Conservation (phyloP, 2,797 vertebrate species). For the Acrossocheilus fasciatus region DNA sequence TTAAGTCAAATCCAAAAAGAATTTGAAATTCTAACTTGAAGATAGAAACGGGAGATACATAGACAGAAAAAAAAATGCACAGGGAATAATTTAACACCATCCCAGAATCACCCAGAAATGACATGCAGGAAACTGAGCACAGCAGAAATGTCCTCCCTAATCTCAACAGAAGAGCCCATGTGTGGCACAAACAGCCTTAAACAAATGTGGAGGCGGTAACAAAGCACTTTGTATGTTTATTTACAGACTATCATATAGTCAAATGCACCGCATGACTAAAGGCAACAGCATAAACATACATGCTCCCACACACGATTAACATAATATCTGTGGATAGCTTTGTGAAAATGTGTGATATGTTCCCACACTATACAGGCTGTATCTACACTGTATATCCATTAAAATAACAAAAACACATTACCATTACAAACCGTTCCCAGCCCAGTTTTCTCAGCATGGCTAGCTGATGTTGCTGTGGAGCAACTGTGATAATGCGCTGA, state of each 20-base stretch:
- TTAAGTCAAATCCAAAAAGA: background rate
- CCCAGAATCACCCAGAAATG: background rate
- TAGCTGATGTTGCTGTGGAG: background rate
- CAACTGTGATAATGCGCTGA: background rate
- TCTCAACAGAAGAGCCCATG: constrained; percentile 3
- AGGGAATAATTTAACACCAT: background rate
- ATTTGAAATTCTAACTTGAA: constrained; percentile 2
- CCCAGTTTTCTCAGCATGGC: background rate
- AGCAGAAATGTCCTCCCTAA: background rate
- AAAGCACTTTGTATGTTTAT: constrained; percentile 31
- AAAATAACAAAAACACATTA: background rate
- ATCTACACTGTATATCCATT: background rate
- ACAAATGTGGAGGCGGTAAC: constrained; percentile 33
- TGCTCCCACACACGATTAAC: constrained; percentile 41
- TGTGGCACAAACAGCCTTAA: constrained; percentile 23
- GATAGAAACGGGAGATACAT: background rate
- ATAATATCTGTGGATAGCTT: constrained; percentile 32
- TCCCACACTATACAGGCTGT: background rate
- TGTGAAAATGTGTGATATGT: constrained; percentile 15
- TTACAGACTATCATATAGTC: constrained; percentile 8
- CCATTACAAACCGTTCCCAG: background rate
- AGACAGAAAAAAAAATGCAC: background rate
- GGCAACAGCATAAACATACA: constrained; percentile 38
- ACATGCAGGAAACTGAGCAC: background rate
- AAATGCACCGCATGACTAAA: constrained; percentile 20